Base-by-base conservation (phyloP, 1,140 invertebrate genomes). In the Tyrophagus putrescentiae region DNA sequence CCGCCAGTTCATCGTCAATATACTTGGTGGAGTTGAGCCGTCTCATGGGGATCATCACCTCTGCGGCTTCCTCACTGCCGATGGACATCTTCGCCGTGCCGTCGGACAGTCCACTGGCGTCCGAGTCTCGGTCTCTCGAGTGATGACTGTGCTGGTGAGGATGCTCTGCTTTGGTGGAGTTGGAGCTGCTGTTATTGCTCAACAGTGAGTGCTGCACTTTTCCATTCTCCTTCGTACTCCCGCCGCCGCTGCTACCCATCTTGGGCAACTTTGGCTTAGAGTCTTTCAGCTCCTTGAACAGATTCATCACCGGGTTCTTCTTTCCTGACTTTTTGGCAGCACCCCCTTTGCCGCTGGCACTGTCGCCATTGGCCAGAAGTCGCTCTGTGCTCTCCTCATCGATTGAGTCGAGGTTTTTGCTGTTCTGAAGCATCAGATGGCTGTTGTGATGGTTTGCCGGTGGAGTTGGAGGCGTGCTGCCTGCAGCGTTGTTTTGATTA, bases 181-280 rank as follows among this genome's bases (percentile, higher is more conserved):
- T 2, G 25, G 11, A 31, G 13, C 2, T 27, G 27, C 39, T 54
- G 13, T 3, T 42, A n/a, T 42, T 42, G 41, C 18, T 42, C 25
- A 42, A 21, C 18, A 42, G 18, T 42, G 1, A 23, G 3, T 21
- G 18, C 25, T n/a, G 28, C 3, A 54, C 32, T 54, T 54, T 54
- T 33, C 52, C 52, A 54, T 54, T 54, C 45, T 48, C 45, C 31
- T 48, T 48, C n/a, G n/a, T n/a, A 6, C 21, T 39, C 36, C 21
- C 36, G 13, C 25, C 25, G 32, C 28, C 28, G 7, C n/a, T 21
- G 25, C 1, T 52, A 52, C n/a, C 13, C 4, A 3, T 48, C 6
- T 48, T 48, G 21, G 45, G 45, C 21, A 18, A 7, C 31, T 7
- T 18, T 29, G 45, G 18, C 31, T 48, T 32, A 11, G 13, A 3